Evolutionary conservation across 1,140 invertebrate species (phyloP).

Genomic region (Sminthurinus signatus): DNA sequence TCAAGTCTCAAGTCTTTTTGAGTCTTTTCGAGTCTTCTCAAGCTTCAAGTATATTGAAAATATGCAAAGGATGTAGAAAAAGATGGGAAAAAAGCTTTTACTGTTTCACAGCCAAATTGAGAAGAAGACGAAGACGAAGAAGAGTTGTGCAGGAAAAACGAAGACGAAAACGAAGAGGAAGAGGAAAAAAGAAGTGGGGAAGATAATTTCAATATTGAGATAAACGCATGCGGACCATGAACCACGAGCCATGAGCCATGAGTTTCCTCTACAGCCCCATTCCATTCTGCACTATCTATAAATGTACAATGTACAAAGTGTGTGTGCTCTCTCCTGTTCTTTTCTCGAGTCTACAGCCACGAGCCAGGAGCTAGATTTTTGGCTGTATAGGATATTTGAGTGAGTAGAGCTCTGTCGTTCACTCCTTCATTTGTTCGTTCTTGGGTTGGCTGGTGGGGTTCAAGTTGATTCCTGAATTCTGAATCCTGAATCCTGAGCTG

Average conservation of each 20-base stretch:
- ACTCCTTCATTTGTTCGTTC: no score
- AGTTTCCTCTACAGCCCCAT: conserved; percentile 3
- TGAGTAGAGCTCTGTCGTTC: no score
- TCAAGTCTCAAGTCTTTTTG: no score
- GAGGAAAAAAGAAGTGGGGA: conserved; percentile 5
- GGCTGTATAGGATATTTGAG: no score
- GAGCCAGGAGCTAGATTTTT: no score
- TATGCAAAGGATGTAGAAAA: not conserved
- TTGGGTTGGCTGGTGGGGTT: no score
- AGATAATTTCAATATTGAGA: conserved; percentile 32
- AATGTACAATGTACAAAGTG: no score
- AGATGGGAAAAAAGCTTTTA: not conserved
- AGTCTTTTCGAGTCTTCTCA: not conserved
- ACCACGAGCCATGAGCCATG: no score
- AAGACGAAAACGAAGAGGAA: not conserved
- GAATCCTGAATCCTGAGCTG: no score
- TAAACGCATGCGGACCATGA: conserved; percentile 36
- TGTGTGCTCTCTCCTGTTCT: no score
- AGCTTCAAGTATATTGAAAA: not conserved
- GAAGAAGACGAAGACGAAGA: not conserved
- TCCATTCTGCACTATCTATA: not conserved
- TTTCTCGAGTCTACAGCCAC: no score
- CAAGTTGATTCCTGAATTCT: no score
- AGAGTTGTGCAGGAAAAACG: not conserved
- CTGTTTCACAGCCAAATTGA: not conserved